Base-by-base conservation (phyloP, 2,888 invertebrate species). In the Lutraria lutraria region DNA sequence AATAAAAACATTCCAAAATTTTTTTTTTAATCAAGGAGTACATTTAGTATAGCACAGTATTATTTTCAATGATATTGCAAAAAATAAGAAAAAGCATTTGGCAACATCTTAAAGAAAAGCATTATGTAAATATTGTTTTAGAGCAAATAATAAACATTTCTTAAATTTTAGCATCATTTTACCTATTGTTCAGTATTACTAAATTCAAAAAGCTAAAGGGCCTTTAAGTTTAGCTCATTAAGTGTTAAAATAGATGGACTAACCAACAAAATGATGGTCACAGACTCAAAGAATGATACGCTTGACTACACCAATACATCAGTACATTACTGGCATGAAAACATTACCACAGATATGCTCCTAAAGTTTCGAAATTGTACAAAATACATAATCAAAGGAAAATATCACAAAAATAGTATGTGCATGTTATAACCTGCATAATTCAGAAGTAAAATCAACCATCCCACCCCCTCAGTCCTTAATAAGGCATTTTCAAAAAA, bases 321-420 rank as follows among this genome's bases (percentile, higher is more conserved):
- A 76, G 54, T 84, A 80, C 76, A 53, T 76, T 89, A 89, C 89
- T 89, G 89, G 89, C 89, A 85, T 80, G 52, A 76, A 52, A 79
- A 52, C n/a, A 21, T 63, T 90, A 90, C 86, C 90, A 90, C 90
- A 90, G 90, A 88, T 86, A 90, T 76, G 90, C 90, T 88, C 83
- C 80, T 21, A 52, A 60, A 60, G 56, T 80, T 19, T 25, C 54
- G 31, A 76, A 76, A 76, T 76, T 54, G 84, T 84, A 84, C 53
- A 84, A 76, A 84, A 84, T 72, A 34, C 31, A 76, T 34, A 76
- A 76, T 34, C 31, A 31, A 34, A 76, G 16, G 19, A 76, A 72
- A 76, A 76, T 76, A 76, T 76, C 76, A 76, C 76, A 76, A 34
- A 56, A 31, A 34, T 76, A 19, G 19, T 76, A 76, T 34, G 76